A percentile compares a stretch with the other conserved stretches of the same genome.
These are phyloP conservation scores for Entomobrya proxima DNA, from an alignment of 2,888 invertebrate species.

Conservation along the genomic window DNA sequence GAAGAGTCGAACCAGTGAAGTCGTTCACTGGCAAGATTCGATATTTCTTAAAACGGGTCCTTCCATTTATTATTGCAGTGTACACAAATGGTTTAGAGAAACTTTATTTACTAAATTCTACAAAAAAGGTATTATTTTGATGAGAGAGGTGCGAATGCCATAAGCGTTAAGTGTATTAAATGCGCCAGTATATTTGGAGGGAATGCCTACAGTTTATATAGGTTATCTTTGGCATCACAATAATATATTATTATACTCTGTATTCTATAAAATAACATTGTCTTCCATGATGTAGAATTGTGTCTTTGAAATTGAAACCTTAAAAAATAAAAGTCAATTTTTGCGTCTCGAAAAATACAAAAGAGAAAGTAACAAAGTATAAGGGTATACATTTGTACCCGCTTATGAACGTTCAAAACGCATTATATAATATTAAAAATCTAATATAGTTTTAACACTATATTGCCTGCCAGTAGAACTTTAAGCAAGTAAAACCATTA, in stretches of 20 bases:
- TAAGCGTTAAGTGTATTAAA: background rate
- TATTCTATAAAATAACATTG: conserved; percentile 50
- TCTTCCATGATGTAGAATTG: conserved; percentile 68
- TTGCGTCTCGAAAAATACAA: conserved; percentile 37
- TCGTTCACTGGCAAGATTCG: background rate
- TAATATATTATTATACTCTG: background rate
- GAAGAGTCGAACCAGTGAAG: conserved; percentile 66
- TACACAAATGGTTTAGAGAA: background rate
- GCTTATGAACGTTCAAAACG: conserved; percentile 61
- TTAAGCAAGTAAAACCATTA: conserved; percentile 16
- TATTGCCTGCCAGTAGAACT: conserved; percentile 1
- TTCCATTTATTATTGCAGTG: background rate
- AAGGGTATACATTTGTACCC: conserved; percentile 38
- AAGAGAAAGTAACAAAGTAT: conserved; percentile 48
- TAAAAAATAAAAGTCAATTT: conserved; percentile 52
- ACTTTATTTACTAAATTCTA: background rate
- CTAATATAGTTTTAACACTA: background rate
- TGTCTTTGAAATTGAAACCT: conserved; percentile 63
- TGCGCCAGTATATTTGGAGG: background rate
- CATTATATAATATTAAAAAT: conserved; percentile 34
- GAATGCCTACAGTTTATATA: background rate
- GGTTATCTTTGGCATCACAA: background rate
- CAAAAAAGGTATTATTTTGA: conserved; percentile 54
- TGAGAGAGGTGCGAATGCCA: background rate
- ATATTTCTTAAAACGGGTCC: conserved; percentile 33